Percentiles rank a stretch among this genome's conserved stretches.
Evolutionary conservation across 2,797 vertebrate species (phyloP).

Genomic region (Delichon dasypus): DNA sequence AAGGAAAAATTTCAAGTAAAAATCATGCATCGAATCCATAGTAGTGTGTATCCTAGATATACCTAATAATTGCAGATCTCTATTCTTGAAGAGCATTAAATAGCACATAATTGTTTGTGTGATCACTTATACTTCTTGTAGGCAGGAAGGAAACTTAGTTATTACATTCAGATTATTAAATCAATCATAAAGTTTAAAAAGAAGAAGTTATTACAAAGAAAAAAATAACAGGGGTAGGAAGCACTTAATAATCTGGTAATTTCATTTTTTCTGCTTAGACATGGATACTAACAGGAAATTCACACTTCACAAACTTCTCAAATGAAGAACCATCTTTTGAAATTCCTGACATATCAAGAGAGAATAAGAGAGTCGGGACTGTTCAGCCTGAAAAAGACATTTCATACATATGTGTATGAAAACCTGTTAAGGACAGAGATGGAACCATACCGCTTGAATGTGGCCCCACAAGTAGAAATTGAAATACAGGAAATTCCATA

Average conservation of each 20-base stretch:
- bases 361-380: not conserved
- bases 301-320: not conserved
- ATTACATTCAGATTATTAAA: conserved; percentile 44
- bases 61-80: conserved; percentile 13
- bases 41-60: not conserved
- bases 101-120: conserved; percentile 57
- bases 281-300: not conserved
- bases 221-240: not conserved
- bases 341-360: not conserved
- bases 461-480: not conserved
- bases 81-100: conserved; percentile 29
- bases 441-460: not conserved
- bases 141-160: conserved; percentile 40
- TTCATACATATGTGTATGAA: not conserved
- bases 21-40: not conserved
- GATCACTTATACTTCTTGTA: conserved; percentile 32
- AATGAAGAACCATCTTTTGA: not conserved
- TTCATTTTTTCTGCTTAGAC: not conserved
- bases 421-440: not conserved
- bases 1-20: not conserved
- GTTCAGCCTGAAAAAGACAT: not conserved
- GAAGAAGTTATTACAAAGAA: not conserved
- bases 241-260: not conserved
- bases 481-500: not conserved
- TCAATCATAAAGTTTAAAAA: conserved; percentile 48